phyloP scores from a whole-genome alignment of 2,797 vertebrate genomes.

The Staurois parvus region DNA sequence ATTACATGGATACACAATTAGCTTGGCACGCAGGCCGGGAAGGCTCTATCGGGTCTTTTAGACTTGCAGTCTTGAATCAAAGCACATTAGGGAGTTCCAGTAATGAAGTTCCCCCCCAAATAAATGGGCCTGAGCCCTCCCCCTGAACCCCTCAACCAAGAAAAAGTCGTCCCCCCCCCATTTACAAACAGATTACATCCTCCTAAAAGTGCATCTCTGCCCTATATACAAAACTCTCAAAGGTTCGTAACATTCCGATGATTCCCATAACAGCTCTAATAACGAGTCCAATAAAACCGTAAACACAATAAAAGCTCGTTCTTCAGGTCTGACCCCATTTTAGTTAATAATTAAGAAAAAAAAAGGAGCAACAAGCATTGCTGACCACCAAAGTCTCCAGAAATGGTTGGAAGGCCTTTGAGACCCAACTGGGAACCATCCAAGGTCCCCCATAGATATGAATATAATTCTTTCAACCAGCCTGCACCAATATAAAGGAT shows the following conservation, averaged over 20 bases:
- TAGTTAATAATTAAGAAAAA: no score
- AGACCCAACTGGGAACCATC: background rate
- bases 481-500: no score
- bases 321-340: background rate
- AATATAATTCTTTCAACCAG: background rate
- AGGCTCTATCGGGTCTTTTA: constrained; percentile 10
- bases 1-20: constrained; percentile 47
- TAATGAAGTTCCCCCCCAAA: background rate
- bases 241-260: background rate
- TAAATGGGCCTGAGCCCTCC: no score
- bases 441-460: background rate
- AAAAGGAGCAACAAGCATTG: background rate
- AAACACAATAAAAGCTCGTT: background rate
- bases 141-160: no score
- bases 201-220: background rate
- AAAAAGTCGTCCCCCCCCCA: background rate
- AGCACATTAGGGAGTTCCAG: constrained; percentile 29
- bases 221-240: background rate
- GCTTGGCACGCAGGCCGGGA: constrained; percentile 18
- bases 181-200: background rate
- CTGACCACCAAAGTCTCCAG: background rate
- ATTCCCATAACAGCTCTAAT: background rate
- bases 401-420: background rate
- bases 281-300: background rate
- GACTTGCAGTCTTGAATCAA: constrained; percentile 17